Evolutionary conservation across 1,140 invertebrate species (phyloP), one percentile per base, ranked within the genome.

Genomic region (Octopus bimaculoides): DNA sequence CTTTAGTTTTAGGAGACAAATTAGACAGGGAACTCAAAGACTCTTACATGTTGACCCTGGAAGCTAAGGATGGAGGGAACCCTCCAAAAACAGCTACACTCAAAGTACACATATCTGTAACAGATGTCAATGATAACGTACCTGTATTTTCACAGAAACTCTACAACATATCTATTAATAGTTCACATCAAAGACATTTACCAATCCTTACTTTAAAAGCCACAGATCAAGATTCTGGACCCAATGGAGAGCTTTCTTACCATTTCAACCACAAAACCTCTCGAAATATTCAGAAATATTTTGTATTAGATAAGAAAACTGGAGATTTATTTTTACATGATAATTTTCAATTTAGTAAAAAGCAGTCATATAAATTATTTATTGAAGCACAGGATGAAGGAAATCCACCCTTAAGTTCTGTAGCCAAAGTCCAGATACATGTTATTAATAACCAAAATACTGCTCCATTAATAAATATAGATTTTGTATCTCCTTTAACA

Each of bases 21-120:
- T 89, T 98, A n/a, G 96, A 98, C 87, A 93, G 96, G 81, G 96
- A 98, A 90, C 91, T 92, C 10, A 93, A 94, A 78, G 93, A 95
- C 61, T 93, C 95, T 86, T 98, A 96, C 85, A 92, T 94, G 14
- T 90, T 98, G 73, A 94, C 97, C 91, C 94, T 98, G 4, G 92
- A 95, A 83, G 96, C 96, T 0, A 89, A 96, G 82, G 96, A 98
- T 89, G 95, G 94, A 17, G 87, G 87, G 0, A 79, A 52, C 1
- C 86, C 86, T 17, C 95, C 95, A 4, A 95, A 94, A 84, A 96
- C 96, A 87, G 95, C 95, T 0, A 92, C 92, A 75, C 93, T 95
- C 17, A 92, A 94, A 26, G 80, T 86, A n/a, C 83, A 86, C 73
- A 74, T 86, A 20, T 78, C 80, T 4, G 77, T 87, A 26, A 77